Evolutionary conservation across 2,888 invertebrate genomes (phyloP).

Genomic region (Cheilosia scutellata): DNA sequence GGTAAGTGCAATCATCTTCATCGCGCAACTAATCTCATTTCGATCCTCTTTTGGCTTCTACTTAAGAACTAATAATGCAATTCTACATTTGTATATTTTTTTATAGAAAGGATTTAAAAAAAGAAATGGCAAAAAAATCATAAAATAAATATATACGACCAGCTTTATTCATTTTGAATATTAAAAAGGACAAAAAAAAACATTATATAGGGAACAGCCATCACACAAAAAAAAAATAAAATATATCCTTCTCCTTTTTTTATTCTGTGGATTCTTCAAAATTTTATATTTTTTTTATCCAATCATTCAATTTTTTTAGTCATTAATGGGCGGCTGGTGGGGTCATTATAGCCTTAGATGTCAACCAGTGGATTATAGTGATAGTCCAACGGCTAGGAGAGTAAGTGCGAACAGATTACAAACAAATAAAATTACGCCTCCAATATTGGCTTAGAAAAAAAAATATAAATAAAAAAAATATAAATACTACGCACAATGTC

Average conservation of each 20-base stretch:
- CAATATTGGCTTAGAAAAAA: slow-evolving; percentile 36
- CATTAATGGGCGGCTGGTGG: slow-evolving; percentile 96
- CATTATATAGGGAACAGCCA: slow-evolving; percentile 32
- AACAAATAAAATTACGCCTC: slow-evolving; percentile 50
- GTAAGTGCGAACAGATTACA: slow-evolving; percentile 87
- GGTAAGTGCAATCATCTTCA: slow-evolving; percentile 86
- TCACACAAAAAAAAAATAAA: slow-evolving; percentile 2
- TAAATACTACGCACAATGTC: neutral
- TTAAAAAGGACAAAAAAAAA: neutral
- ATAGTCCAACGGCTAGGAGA: slow-evolving; percentile 91
- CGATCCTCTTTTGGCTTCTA: slow-evolving; percentile 72
- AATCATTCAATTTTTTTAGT: slow-evolving; percentile 85
- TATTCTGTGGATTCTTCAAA: slow-evolving; percentile 75
- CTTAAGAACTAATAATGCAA: slow-evolving; percentile 73
- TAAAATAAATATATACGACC: slow-evolving; percentile 31
- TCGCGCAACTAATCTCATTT: slow-evolving; percentile 55
- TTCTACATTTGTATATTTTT: slow-evolving; percentile 61
- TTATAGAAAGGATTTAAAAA: slow-evolving; percentile 67
- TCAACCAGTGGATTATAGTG: slow-evolving; percentile 95
- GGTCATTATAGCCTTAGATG: slow-evolving; percentile 94
- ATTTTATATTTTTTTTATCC: slow-evolving; percentile 76
- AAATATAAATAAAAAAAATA: slow-evolving; percentile 20
- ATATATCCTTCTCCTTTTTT: slow-evolving; percentile 28
- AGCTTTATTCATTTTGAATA: slow-evolving; percentile 26
- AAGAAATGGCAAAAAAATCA: slow-evolving; percentile 44